phyloP scores from a whole-genome alignment of 2,113 vertebrate genomes.

The Xiphias gladius region DNA sequence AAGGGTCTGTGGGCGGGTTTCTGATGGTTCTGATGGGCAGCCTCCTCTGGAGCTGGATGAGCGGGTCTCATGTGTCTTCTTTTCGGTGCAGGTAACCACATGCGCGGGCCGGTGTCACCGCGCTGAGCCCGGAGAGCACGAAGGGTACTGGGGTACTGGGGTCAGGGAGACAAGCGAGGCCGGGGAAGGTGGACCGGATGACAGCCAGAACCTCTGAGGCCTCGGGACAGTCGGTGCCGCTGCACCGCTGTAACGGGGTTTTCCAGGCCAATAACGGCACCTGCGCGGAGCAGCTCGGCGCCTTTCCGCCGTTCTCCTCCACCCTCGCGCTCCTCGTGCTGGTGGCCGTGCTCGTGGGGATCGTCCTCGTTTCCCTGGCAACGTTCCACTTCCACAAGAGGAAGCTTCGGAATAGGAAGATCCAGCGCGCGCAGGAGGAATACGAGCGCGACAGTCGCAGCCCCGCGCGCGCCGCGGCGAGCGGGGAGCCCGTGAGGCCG shows the following conservation, averaged over 20 bases:
- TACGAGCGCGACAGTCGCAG: conserved; percentile 95
- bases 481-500: conserved; percentile 68
- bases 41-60: conserved; percentile 3
- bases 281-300: conserved; percentile 91
- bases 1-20: conserved; percentile 42
- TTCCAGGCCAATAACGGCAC: conserved; percentile 85
- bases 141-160: conserved; percentile 61
- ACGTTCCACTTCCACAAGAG: conserved; percentile 97
- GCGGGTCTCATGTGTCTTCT: conserved; percentile 60
- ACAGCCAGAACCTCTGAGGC: conserved; percentile 89
- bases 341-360: conserved; percentile 92
- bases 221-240: conserved; percentile 88
- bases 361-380: conserved; percentile 94
- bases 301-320: conserved; percentile 95
- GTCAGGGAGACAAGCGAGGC: conserved; percentile 48
- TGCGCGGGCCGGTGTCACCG: conserved; percentile 76
- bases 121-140: conserved; percentile 72
- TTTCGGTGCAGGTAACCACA: conserved; percentile 77
- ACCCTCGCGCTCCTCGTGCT: conserved; percentile 94
- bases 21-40: conserved; percentile 7
- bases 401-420: conserved; percentile 96
- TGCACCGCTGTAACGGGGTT: conserved; percentile 88
- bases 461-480: conserved; percentile 65
- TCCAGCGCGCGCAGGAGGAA: conserved; percentile 96
- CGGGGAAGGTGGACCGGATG: conserved; percentile 83